Conservation (phyloP, 2,888 invertebrate genomes). For the Allygus modestus region DNA sequence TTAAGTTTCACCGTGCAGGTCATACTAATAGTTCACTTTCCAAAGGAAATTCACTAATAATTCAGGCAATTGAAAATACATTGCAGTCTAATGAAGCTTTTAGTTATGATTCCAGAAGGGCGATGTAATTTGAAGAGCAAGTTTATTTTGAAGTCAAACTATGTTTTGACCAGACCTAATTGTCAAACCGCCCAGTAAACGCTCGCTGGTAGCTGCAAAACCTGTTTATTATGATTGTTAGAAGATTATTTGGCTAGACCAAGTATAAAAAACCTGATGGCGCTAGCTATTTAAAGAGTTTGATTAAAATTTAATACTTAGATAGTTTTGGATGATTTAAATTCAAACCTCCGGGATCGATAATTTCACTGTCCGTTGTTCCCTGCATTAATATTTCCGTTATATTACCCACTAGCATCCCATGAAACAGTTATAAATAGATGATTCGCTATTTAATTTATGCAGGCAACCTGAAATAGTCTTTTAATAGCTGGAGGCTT, state of each 20-base stretch:
- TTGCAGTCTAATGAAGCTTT: too few relatives aligned
- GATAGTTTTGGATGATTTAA: neutral
- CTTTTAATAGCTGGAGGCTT: too few relatives aligned
- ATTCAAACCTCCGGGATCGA: neutral
- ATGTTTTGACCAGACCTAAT: too few relatives aligned
- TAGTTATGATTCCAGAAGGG: too few relatives aligned
- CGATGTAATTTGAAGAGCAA: too few relatives aligned
- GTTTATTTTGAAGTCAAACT: too few relatives aligned
- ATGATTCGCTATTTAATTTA: neutral
- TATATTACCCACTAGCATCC: neutral
- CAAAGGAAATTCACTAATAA: too few relatives aligned
- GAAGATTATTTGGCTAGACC: neutral
- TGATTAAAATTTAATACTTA: neutral
- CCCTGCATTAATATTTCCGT: neutral
- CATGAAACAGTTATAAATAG: neutral
- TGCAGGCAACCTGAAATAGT: neutral
- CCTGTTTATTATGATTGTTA: neutral
- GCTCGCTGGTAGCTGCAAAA: too few relatives aligned
- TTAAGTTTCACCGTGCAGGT: too few relatives aligned
- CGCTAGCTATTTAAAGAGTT: neutral
- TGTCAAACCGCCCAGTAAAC: too few relatives aligned
- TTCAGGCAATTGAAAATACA: too few relatives aligned
- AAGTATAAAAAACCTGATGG: neutral
- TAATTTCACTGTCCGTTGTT: neutral
- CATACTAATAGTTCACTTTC: too few relatives aligned